A percentile compares a stretch with the other conserved stretches of the same genome.
Evolutionary conservation across 2,797 vertebrate genomes (phyloP).

Genomic region (Sphenopsis melanotis): DNA sequence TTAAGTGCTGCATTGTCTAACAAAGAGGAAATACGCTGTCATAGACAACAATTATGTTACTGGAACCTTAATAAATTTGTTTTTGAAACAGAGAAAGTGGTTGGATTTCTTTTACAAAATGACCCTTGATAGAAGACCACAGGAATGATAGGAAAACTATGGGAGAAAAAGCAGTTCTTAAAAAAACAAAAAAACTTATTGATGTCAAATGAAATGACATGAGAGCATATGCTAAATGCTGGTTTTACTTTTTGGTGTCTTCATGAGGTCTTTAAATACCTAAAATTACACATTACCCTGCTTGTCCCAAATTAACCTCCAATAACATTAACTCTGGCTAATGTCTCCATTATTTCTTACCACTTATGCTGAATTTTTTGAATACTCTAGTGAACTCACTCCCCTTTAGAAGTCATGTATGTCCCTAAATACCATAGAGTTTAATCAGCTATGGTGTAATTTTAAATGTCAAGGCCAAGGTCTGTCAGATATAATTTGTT

Average conservation of each 20-base stretch:
- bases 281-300: not conserved
- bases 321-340: not conserved
- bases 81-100: not conserved
- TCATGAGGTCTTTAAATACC: not conserved
- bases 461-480: slow-evolving; percentile 55
- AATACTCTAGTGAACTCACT: not conserved
- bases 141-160: not conserved
- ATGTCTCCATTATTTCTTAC: not conserved
- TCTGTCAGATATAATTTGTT: slow-evolving; percentile 60
- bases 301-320: not conserved
- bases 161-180: not conserved
- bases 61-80: not conserved
- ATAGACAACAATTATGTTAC: not conserved
- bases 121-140: not conserved
- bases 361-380: not conserved
- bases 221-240: not conserved
- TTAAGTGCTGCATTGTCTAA: not conserved
- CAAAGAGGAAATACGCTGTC: fast-evolving
- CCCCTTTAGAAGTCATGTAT: not conserved
- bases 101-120: not conserved
- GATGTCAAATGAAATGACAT: not conserved
- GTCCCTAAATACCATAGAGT: not conserved
- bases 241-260: not conserved
- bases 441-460: slow-evolving; percentile 36
- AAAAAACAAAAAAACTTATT: not conserved